These are phyloP conservation scores for Rugalucina vietnamica DNA, from an alignment of 2,888 invertebrate species.

Conservation along the genomic window DNA sequence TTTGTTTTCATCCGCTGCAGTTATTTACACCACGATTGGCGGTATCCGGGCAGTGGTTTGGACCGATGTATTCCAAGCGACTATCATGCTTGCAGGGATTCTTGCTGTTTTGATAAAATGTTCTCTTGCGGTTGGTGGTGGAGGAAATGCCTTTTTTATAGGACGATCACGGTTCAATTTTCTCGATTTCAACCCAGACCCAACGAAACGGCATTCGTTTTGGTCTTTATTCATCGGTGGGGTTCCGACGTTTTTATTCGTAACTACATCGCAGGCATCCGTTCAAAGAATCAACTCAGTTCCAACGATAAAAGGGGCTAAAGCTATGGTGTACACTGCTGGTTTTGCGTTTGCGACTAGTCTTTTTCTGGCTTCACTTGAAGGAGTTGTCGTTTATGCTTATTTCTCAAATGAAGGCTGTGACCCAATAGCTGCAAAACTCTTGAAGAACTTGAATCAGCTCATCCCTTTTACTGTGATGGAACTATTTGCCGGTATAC, in stretches of 20 bases:
- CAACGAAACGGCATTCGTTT: constrained; percentile 45
- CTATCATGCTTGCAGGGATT: constrained; percentile 23
- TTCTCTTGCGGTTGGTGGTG: neutral
- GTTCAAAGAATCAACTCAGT: constrained; percentile 48
- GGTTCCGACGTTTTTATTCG: constrained; percentile 29
- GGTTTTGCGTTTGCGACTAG: constrained; percentile 3
- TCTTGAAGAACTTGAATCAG: constrained; percentile 40
- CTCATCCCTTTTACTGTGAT: constrained; percentile 26
- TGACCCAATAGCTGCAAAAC: constrained; percentile 29
- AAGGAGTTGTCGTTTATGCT: constrained; percentile 42
- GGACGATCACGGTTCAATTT: constrained; percentile 4
- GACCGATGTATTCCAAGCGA: constrained; percentile 27
- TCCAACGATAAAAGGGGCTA: constrained; percentile 24
- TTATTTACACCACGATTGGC: constrained; percentile 19
- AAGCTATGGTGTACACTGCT: neutral
- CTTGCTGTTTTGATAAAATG: constrained; percentile 16
- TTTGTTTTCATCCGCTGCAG: neutral
- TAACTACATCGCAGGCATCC: constrained; percentile 32
- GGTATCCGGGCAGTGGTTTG: constrained; percentile 28
- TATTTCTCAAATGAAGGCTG: constrained; percentile 30
- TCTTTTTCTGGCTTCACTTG: constrained; percentile 10
- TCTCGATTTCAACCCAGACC: constrained; percentile 40
- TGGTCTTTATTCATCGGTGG: constrained; percentile 48
- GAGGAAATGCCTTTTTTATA: neutral
- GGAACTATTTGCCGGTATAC: constrained; percentile 19